Conservation (phyloP, 2,888 invertebrate species). For the Stenodema calcarata region DNA sequence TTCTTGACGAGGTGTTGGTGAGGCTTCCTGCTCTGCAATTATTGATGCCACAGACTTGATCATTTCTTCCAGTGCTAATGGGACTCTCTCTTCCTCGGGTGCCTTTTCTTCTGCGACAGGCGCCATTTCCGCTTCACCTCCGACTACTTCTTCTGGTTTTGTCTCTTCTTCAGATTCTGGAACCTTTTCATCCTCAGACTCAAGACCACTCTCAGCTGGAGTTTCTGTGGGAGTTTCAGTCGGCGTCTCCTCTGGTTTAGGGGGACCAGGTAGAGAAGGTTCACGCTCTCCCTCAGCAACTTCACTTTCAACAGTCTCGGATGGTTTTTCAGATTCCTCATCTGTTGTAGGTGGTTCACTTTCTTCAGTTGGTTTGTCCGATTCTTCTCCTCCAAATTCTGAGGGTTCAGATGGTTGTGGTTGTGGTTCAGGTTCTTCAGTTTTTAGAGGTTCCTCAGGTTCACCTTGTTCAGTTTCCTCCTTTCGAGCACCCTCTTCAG, state of each 20-base stretch:
- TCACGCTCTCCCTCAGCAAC: background rate
- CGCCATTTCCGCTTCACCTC: background rate
- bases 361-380: background rate
- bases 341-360: background rate
- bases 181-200: background rate
- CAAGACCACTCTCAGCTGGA: background rate
- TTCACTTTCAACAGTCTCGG: background rate
- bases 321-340: background rate
- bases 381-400: background rate
- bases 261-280: background rate
- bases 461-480: background rate
- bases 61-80: background rate
- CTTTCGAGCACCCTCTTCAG: background rate
- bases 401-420: background rate
- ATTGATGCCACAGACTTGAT: background rate
- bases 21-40: background rate
- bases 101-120: background rate
- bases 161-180: background rate
- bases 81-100: background rate
- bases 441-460: background rate
- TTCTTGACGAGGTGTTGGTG: constrained; percentile 8
- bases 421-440: background rate
- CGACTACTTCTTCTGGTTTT: background rate
- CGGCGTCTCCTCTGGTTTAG: background rate
- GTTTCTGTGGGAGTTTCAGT: background rate